phyloP scores from a whole-genome alignment of 2,888 invertebrate species.

The Microdon myrmicae region DNA sequence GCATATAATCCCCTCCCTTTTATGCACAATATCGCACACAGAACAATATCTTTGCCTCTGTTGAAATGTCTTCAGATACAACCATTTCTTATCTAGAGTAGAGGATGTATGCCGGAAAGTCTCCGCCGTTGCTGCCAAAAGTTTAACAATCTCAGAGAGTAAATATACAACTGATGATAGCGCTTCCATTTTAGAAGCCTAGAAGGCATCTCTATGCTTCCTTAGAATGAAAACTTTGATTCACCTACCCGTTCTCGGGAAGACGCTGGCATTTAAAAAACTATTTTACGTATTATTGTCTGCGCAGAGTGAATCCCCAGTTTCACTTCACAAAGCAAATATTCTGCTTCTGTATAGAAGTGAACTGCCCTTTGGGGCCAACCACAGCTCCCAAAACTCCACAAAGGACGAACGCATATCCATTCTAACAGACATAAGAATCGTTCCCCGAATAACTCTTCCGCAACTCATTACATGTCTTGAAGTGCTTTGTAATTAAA shows the following conservation, averaged over 20 bases:
- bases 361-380: slow-evolving; percentile 31
- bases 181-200: slow-evolving; percentile 12
- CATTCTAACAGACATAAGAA: background rate
- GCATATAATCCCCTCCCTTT: background rate
- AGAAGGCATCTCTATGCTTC: slow-evolving; percentile 16
- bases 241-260: slow-evolving; percentile 5
- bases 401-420: slow-evolving; percentile 3
- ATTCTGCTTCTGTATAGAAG: too few relatives aligned
- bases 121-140: slow-evolving; percentile 14
- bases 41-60: background rate
- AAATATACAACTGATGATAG: slow-evolving; percentile 21
- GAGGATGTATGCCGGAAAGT: background rate
- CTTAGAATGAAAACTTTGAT: slow-evolving; percentile 19
- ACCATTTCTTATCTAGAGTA: background rate
- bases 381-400: slow-evolving; percentile 5
- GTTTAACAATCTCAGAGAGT: slow-evolving; percentile 24
- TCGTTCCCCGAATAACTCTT: slow-evolving; percentile 39
- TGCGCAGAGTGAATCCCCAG: slow-evolving; percentile 28
- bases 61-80: slow-evolving; percentile 3
- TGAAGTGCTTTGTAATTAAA: slow-evolving; percentile 42
- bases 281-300: slow-evolving; percentile 21
- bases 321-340: slow-evolving; percentile 15
- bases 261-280: slow-evolving; percentile 11
- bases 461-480: slow-evolving; percentile 46
- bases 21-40: background rate